These are phyloP conservation scores for Acrobeloides nanus DNA, from an alignment of 2,888 invertebrate species.

Conservation along the genomic window DNA sequence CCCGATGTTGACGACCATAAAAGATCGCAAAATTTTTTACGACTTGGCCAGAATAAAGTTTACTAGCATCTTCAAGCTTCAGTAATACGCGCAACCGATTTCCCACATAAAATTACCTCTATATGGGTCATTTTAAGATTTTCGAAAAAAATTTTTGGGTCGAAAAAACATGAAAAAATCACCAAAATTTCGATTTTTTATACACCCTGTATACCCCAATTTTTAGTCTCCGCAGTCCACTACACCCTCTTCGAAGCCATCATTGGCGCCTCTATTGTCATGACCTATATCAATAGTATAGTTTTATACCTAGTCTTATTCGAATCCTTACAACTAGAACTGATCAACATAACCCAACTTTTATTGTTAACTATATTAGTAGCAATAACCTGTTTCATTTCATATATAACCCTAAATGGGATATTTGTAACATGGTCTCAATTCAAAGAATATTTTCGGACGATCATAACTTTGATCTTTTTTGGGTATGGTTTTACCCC, in stretches of 20 bases:
- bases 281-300: slow-evolving; percentile 67
- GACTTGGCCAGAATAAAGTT: too few relatives aligned
- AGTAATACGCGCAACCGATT: too few relatives aligned
- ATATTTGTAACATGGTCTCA: too few relatives aligned
- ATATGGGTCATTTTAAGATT: too few relatives aligned
- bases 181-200: too few relatives aligned
- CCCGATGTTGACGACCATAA: too few relatives aligned
- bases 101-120: too few relatives aligned
- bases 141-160: too few relatives aligned
- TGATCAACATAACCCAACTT: neutral
- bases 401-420: slow-evolving; percentile 21
- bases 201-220: too few relatives aligned
- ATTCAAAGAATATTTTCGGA: slow-evolving; percentile 65
- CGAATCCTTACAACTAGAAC: slow-evolving; percentile 38
- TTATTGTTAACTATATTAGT: neutral
- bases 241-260: slow-evolving; percentile 68
- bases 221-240: slow-evolving; percentile 66
- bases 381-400: neutral
- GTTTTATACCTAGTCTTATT: slow-evolving; percentile 51
- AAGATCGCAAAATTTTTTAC: too few relatives aligned
- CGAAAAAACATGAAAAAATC: too few relatives aligned
- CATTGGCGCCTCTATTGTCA: slow-evolving; percentile 69
- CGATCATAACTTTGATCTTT: slow-evolving; percentile 71
- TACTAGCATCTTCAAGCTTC: too few relatives aligned
- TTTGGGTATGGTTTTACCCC: slow-evolving; percentile 85